phyloP scores from a whole-genome alignment of 2,113 vertebrate genomes.

The Lynx canadensis region DNA sequence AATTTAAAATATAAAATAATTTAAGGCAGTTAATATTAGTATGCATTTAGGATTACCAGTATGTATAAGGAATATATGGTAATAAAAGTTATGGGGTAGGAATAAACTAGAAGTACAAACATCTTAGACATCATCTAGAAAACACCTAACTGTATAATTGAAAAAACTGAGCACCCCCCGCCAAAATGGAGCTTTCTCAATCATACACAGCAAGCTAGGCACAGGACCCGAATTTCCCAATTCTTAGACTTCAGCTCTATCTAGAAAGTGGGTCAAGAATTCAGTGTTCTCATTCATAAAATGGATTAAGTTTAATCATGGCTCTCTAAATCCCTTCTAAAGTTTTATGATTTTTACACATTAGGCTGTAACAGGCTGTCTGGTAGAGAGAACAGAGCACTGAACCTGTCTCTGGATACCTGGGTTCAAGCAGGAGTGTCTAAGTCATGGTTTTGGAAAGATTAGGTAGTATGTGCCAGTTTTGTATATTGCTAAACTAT shows the following conservation, averaged over 20 bases:
- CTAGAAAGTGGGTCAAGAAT: neutral
- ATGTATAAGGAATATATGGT: neutral
- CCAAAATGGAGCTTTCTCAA: neutral
- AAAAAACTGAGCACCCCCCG: neutral
- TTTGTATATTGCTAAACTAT: neutral
- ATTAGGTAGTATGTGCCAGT: constrained; percentile 23
- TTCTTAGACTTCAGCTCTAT: neutral
- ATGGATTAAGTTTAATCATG: constrained; percentile 2
- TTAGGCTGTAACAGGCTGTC: neutral
- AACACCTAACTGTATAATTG: neutral
- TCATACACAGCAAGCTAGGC: neutral
- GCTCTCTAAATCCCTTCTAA: constrained; percentile 35
- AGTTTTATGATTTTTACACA: constrained; percentile 4
- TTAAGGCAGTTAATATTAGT: constrained; percentile 26
- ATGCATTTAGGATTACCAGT: constrained; percentile 12
- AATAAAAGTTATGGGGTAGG: neutral
- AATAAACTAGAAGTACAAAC: constrained; percentile 34
- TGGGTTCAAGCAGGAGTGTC: neutral
- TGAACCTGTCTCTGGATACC: constrained; percentile 15
- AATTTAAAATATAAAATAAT: constrained; percentile 43
- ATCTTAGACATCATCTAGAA: neutral
- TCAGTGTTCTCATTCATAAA: constrained; percentile 33
- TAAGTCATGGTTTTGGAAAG: neutral
- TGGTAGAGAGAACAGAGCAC: neutral
- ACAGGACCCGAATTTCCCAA: neutral